phyloP scores from a whole-genome alignment of 2,113 vertebrate genomes.

The Sigmodon hispidus region DNA sequence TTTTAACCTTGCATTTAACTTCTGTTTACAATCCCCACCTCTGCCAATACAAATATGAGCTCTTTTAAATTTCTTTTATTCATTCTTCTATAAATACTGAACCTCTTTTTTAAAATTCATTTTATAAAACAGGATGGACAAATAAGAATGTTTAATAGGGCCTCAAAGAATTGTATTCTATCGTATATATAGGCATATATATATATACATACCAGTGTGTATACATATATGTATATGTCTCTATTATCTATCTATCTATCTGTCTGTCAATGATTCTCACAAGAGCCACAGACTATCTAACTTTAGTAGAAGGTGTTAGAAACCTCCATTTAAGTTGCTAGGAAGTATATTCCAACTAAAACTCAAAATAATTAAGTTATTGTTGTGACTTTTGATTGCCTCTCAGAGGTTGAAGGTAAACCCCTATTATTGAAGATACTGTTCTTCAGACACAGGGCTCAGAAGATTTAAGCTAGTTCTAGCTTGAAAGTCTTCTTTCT shows the following conservation, averaged over 20 bases:
- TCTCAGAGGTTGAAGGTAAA: not conserved
- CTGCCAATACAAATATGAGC: not conserved
- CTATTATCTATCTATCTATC: no score
- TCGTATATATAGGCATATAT: not conserved
- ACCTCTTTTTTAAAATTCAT: not conserved
- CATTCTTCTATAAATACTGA: not conserved
- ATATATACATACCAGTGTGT: not conserved
- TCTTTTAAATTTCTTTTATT: not conserved
- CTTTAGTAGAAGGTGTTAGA: not conserved
- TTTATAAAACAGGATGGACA: not conserved
- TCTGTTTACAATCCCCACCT: not conserved
- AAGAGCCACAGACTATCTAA: not conserved
- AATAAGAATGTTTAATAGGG: not conserved
- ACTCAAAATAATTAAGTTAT: not conserved
- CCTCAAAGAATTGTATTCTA: not conserved
- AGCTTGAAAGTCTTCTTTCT: not conserved
- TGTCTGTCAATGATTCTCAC: not conserved
- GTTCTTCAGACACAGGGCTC: not conserved
- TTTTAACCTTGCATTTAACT: conserved; percentile 5
- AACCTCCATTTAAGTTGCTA: not conserved
- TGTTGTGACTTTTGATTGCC: not conserved
- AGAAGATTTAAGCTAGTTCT: not conserved
- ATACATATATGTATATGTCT: no score
- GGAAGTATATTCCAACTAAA: not conserved
- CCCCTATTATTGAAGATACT: not conserved